Conservation (phyloP, 2,888 invertebrate species). For the Dicranocentrus wangi region DNA sequence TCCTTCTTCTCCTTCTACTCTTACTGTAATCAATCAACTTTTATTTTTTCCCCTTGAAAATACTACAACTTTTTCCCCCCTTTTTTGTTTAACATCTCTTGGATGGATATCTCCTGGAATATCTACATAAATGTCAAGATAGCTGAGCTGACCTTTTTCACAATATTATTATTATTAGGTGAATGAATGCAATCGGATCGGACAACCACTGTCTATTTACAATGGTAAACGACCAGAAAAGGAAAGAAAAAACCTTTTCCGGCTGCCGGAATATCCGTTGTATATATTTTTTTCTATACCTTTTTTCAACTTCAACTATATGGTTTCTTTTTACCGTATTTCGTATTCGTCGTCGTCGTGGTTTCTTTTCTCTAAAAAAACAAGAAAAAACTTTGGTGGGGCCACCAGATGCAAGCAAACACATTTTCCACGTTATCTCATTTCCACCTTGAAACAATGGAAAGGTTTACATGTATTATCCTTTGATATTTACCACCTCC, state of each 20-base stretch:
- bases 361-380: no score
- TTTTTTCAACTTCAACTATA: neutral
- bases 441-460: no score
- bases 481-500: no score
- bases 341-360: no score
- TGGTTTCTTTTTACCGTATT: neutral
- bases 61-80: no score
- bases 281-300: no score
- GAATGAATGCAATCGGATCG: neutral
- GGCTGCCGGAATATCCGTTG: slow-evolving; percentile 17
- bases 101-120: neutral
- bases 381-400: no score
- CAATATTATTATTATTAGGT: slow-evolving; percentile 26
- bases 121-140: slow-evolving; percentile 44
- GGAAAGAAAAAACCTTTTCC: slow-evolving; percentile 4
- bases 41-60: slow-evolving; percentile 17
- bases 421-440: no score
- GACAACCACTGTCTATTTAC: neutral
- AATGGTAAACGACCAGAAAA: slow-evolving; percentile 5
- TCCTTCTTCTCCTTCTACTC: slow-evolving; percentile 28
- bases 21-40: slow-evolving; percentile 55
- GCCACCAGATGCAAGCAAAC: no score
- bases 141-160: slow-evolving; percentile 60
- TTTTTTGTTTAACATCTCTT: neutral
- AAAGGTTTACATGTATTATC: no score